Base-by-base conservation (phyloP, 2,797 vertebrate species). In the Galaxias olidus region DNA sequence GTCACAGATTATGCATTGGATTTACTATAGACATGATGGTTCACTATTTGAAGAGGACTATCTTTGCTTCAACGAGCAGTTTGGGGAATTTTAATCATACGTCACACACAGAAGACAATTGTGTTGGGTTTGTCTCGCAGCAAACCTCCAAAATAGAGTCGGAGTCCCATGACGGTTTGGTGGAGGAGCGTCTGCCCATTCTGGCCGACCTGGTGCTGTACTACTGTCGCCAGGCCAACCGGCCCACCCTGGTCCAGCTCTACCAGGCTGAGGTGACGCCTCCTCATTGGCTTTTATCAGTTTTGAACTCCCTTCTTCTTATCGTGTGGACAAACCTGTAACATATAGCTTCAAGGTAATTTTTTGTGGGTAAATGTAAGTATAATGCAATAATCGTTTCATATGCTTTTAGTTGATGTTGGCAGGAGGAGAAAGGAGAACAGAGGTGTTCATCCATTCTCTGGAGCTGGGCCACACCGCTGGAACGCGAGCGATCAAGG, bases 181-280 rank as follows among this genome's bases (percentile, higher is more conserved):
- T 86, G 1, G 90, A 94, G 65, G 87, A 93, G 56, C 91, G 87
- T 71, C 84, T 98, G 67, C 94, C 96, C 63, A 98, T 99, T 86
- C 90, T 99, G 78, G 95, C 95, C 0, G 97, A 99, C 78, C 89
- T 98, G 93, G 90, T 98, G 52, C 92, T 98, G 17, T 98, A 99
- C 79, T 99, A 99, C 76, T 98, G 96, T 76, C 94, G 97, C 63
- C 90, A 95, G 0, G 97, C 97, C 1, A 70, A 87, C 0, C 88
- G 91, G 4, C 94, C 95, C 0, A 78, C 96, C 58, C 91, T 99
- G 59, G 90, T 99, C 78, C 97, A 98, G 84, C 93, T 98, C 66
- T 99, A 98, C 73, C 96, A 97, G 85, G 93, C 94, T 0, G 95
- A 99, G 95, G 96, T 98, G 66, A 78, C 74, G 59, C 11, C 69